Percentiles rank a stretch among this genome's conserved stretches.
phyloP scores from a whole-genome alignment of 2,113 vertebrate genomes.

The Podilymbus podiceps region DNA sequence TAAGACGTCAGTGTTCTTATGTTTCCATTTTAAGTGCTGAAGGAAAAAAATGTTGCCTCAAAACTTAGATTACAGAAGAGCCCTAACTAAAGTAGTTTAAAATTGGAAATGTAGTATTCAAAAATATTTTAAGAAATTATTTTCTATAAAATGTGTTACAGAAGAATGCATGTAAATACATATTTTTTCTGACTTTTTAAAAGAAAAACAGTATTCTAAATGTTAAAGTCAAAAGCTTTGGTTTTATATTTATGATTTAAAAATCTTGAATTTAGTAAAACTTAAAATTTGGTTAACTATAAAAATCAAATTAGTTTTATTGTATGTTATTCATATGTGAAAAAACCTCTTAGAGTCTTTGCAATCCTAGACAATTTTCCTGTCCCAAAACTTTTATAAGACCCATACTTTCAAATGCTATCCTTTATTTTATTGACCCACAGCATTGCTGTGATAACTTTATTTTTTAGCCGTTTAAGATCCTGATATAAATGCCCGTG shows the following conservation, averaged over 20 bases:
- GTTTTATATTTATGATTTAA: slow-evolving; percentile 19
- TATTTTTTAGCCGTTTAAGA: background rate
- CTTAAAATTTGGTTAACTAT: background rate
- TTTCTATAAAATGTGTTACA: background rate
- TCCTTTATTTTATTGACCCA: background rate
- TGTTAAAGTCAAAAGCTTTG: background rate
- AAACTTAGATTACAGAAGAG: background rate
- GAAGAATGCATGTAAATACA: background rate
- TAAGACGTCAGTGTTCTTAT: background rate
- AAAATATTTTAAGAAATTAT: background rate
- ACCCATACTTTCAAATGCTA: background rate
- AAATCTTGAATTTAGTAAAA: background rate
- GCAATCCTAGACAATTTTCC: background rate
- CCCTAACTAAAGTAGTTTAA: background rate
- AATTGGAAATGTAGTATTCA: background rate
- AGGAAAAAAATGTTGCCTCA: background rate
- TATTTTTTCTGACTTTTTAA: background rate
- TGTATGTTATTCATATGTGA: background rate
- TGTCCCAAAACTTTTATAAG: background rate
- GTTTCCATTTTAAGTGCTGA: background rate
- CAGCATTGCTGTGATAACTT: background rate
- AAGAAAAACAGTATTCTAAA: background rate
- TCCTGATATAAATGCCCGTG: background rate
- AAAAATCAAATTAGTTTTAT: background rate
- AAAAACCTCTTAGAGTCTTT: background rate